A percentile compares a stretch with the other conserved stretches of the same genome.
Conservation (phyloP, 2,797 vertebrate species). For the Lepus oiostolus region DNA sequence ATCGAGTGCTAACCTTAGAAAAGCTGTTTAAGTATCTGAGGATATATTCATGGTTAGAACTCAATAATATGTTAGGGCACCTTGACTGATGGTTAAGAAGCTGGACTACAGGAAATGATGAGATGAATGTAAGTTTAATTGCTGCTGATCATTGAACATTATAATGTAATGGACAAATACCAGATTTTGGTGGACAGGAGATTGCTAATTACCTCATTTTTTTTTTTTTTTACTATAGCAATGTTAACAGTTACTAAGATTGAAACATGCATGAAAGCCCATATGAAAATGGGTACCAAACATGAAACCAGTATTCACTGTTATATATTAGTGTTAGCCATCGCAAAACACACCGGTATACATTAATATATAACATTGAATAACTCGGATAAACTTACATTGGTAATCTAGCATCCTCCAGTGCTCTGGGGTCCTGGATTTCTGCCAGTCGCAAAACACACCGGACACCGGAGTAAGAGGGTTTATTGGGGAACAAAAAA, state of each 20-base stretch:
- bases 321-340: no score
- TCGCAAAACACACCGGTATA: no score
- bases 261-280: neutral
- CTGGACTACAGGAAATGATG: neutral
- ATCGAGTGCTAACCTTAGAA: conserved; percentile 31
- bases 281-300: neutral
- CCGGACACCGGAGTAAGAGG: no score
- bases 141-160: conserved; percentile 6
- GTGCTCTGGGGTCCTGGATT: no score
- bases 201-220: neutral
- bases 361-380: no score
- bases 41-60: neutral
- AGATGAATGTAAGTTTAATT: neutral
- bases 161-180: neutral
- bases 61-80: neutral
- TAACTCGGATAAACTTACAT: no score
- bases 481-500: no score
- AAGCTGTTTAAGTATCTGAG: conserved; percentile 53
- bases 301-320: neutral
- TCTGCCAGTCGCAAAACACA: no score
- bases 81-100: neutral
- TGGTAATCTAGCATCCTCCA: no score
- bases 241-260: neutral
- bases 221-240: neutral
- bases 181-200: neutral